Base-by-base conservation (phyloP, 2,797 vertebrate genomes). In the Melanotaenia trifasciata region DNA sequence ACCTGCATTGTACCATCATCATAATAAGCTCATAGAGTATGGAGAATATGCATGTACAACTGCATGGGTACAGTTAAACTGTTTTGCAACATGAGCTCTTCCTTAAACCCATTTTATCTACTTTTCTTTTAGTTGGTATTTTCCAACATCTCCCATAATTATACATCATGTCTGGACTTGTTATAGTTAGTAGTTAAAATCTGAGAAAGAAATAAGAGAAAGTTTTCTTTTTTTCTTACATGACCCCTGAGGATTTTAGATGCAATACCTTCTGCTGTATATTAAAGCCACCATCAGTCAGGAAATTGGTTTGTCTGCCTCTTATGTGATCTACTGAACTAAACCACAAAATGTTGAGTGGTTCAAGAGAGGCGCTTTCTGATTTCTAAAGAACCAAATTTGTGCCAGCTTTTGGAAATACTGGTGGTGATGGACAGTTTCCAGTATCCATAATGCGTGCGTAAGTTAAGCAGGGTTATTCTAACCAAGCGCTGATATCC, bases 281-380 rank as follows among this genome's bases (percentile, higher is more conserved):
- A 38, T 30, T 30, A 30, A 30, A 30, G 28, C 28, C 28, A 30
- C 77, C 77, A 83, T 86, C 81, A 78, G 57, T 5, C 62, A 82
- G 84, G 78, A 80, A 85, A 88, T 83, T 74, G 69, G 35, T 70
- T 80, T 74, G 62, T 75, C 74, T 79, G 82, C 75, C 68, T 74
- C 77, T 38, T 74, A 79, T 85, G 69, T 86, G 86, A 87, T 89
- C 79, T 85, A 5, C 28, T 30, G 28, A 30, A 60, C 60, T 58
- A 56, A 73, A 85, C 87, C 81, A 43, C 80, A 85, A 84, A 85
- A 76, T 54, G 64, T 30, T 43, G 73, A 70, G 69, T 4, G 65
- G 79, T 78, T 75, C 65, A 53, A 54, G 57, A 70, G 56, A 74
- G 78, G 64, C 71, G 76, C 65, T 51, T 70, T 85, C 77, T 87